Base-by-base conservation (phyloP, 2,113 vertebrate species). In the Amazona guildingii region DNA sequence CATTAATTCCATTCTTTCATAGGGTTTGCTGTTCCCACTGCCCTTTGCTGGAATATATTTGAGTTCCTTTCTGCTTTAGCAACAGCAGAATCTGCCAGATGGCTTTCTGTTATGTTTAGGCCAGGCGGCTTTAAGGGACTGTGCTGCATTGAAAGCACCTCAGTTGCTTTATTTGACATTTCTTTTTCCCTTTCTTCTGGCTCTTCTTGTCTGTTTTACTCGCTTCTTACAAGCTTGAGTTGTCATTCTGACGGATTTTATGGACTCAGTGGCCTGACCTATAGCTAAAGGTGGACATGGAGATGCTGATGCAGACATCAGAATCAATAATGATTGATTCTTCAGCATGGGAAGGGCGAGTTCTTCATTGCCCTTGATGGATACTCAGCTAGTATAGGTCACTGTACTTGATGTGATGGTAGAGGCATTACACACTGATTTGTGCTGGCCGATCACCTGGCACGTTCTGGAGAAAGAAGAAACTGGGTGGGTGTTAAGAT, bases 71-170 rank as follows among this genome's bases (percentile, higher is more conserved):
- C 91, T 85, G 74, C 66, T 78, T 69, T 61, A 41, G 68, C 57
- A 73, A 57, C n/a, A 75, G 86, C 91, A 82, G 62, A 51, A 66
- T 44, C 48, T 31, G 67, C 88, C 90, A 89, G 90, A 31, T 91
- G 85, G 76, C 51, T 82, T 76, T 49, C 79, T 64, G 39, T 27
- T 49, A 7, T 15, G 39, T 17, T 55, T 9, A 63, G 84, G 63
- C 67, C 92, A 76, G 95, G 92, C 86, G 94, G 28, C 70, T 79
- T 44, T 41, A 79, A 28, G 69, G 83, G 64, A 18, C 57, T 49
- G 39, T 28, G 68, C 51, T 79, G 83, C 55, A 10, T 2, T 55
- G 39, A 55, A 28, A 87, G 39, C 51, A n/a, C 55, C 25, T 73
- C 46, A 12, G 15, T 31, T 13, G 1, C 84, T 43, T 57, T 6